Evolutionary conservation across 1,140 invertebrate genomes (phyloP), one percentile per base, ranked within the genome.

Genomic region (Copidosoma floridanum): DNA sequence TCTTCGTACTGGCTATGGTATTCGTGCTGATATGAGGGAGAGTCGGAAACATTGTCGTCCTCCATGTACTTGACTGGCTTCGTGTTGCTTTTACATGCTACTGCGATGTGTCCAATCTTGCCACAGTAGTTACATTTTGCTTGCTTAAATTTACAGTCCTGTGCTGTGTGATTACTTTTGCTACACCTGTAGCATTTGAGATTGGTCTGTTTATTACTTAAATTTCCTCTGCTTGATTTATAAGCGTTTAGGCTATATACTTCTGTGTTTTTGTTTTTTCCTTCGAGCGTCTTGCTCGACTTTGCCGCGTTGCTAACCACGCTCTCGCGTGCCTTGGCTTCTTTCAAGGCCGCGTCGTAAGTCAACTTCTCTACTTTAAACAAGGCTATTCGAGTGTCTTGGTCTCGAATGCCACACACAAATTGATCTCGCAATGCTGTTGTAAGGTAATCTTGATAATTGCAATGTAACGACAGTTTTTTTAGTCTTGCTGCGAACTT

Each of bases 401-500:
- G 16, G n/a, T 58, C 48, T 11, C 32, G 46, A 3, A 58, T n/a
- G 2, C 61, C 54, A 41, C 50, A 57, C 6, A 58, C 37, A 8
- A 23, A 24, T 14, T 46, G 43, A 24, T 46, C 43, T 46, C 43
- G 12, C 14, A 46, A 10, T 11, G 18, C 2, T 11, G 11, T 46
- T 8, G 23, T n/a, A 2, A 46, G 16, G 10, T 46, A 24, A 4
- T 14, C 21, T 2, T 10, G 8, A 14, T 24, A 46, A 2, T 46
- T 23, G 26, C 43, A 46, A 46, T 24, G 26, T 11, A n/a, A 24
- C 3, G 43, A 23, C 1, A 18, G 3, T 11, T 18, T 46, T 14
- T 46, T 46, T 3, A 46, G 10, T 2, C 26, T 24, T 18, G 62
- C 62, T 14, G 35, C 51, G 40, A 54, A 64, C 16, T 64, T 41